Evolutionary conservation across 2,888 invertebrate species (phyloP).

Genomic region (Ferrisia virgata): DNA sequence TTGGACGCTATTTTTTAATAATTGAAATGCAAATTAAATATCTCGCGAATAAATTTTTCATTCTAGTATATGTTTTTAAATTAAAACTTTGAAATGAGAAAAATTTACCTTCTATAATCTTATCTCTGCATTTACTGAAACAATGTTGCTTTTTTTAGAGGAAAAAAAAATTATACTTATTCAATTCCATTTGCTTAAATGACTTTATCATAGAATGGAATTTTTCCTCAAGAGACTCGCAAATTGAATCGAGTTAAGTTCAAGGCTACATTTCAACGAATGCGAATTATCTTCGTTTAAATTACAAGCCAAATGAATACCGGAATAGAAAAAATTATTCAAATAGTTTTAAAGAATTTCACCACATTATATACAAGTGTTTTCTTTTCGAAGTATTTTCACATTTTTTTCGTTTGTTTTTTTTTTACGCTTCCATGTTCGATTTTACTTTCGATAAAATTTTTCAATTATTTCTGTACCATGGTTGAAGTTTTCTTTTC

Average conservation of each 20-base stretch:
- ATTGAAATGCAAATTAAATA: background rate
- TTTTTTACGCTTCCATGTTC: background rate
- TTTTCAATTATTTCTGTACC: background rate
- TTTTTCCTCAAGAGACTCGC: background rate
- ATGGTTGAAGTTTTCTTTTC: background rate
- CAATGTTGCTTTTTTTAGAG: background rate
- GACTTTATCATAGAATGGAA: background rate
- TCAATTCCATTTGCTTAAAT: background rate
- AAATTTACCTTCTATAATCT: background rate
- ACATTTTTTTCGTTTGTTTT: background rate
- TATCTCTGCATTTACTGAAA: background rate
- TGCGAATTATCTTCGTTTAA: background rate
- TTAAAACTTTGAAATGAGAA: conserved; percentile 3
- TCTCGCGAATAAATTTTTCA: background rate
- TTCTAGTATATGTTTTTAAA: background rate
- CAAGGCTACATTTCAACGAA: background rate
- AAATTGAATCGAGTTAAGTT: background rate
- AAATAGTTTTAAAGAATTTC: background rate
- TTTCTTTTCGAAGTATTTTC: background rate
- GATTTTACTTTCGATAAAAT: background rate
- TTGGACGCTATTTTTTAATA: background rate
- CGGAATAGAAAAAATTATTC: background rate
- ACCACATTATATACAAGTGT: background rate
- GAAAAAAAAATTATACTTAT: background rate
- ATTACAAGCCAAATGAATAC: background rate